These are phyloP conservation scores for Leptopterna dolabrata DNA, from an alignment of 2,888 invertebrate genomes.

Conservation along the genomic window DNA sequence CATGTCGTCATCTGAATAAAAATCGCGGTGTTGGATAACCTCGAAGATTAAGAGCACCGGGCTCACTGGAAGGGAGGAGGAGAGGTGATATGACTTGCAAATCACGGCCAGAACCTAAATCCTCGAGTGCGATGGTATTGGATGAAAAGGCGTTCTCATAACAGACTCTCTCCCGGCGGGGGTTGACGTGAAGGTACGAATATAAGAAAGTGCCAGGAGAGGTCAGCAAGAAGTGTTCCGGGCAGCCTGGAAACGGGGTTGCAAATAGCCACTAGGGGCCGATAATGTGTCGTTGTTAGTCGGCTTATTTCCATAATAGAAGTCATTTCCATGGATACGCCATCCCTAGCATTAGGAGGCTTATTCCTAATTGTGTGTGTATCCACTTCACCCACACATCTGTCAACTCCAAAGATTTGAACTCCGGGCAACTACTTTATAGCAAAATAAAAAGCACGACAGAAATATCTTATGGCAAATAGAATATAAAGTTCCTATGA, in stretches of 20 bases:
- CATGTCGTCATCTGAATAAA: background rate
- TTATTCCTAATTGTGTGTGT: background rate
- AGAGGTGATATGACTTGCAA: background rate
- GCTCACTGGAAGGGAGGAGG: background rate
- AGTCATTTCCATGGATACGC: background rate
- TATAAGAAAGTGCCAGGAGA: background rate
- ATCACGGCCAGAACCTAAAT: constrained; percentile 3
- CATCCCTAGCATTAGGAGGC: background rate
- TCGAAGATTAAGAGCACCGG: background rate
- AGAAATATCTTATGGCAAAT: background rate
- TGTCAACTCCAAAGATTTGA: no score
- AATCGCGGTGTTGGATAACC: constrained; percentile 3
- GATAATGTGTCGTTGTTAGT: background rate
- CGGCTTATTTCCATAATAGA: background rate
- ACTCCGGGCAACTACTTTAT: background rate
- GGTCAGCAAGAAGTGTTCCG: background rate
- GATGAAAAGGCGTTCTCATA: background rate
- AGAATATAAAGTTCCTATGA: background rate
- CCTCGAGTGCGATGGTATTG: background rate
- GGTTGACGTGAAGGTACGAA: background rate
- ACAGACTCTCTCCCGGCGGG: background rate
- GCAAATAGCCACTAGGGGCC: background rate
- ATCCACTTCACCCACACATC: background rate
- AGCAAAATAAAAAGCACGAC: background rate
- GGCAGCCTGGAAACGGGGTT: background rate